These are phyloP conservation scores for Noctua janthina DNA, from an alignment of 2,888 invertebrate genomes.

Conservation along the genomic window DNA sequence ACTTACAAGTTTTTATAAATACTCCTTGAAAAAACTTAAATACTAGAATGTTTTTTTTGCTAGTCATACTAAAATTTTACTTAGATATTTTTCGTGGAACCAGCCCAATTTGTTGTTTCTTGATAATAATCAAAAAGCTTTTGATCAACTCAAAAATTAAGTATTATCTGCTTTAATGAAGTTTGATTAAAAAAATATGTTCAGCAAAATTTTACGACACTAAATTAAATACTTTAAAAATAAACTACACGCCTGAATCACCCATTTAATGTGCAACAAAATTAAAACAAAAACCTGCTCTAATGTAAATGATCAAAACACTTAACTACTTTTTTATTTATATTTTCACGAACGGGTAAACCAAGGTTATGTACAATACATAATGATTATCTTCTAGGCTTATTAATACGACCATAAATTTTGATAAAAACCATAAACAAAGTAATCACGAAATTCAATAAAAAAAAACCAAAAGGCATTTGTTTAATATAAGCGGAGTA, in stretches of 20 bases:
- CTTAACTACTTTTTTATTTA: background rate
- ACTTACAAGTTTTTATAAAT: background rate
- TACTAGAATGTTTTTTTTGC: slow-evolving; percentile 9
- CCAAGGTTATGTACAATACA: background rate
- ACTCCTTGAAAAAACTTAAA: background rate
- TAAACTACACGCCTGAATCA: background rate
- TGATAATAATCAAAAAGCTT: background rate
- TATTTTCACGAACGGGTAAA: background rate
- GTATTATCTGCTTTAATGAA: background rate
- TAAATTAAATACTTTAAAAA: slow-evolving; percentile 19
- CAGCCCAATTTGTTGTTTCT: background rate
- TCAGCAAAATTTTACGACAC: background rate
- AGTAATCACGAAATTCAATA: background rate
- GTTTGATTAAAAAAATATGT: background rate
- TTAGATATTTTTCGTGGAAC: slow-evolving; percentile 17
- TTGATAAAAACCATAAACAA: background rate
- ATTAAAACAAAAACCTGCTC: background rate
- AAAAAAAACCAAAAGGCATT: background rate
- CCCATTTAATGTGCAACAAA: slow-evolving; percentile 18
- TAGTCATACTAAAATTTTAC: background rate
- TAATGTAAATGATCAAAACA: slow-evolving; percentile 5
- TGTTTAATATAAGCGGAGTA: background rate
- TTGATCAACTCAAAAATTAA: background rate
- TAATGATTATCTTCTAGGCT: background rate
- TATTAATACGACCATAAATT: background rate